Evolutionary conservation across 2,797 vertebrate species (phyloP).

Genomic region (Simalia tracyae): DNA sequence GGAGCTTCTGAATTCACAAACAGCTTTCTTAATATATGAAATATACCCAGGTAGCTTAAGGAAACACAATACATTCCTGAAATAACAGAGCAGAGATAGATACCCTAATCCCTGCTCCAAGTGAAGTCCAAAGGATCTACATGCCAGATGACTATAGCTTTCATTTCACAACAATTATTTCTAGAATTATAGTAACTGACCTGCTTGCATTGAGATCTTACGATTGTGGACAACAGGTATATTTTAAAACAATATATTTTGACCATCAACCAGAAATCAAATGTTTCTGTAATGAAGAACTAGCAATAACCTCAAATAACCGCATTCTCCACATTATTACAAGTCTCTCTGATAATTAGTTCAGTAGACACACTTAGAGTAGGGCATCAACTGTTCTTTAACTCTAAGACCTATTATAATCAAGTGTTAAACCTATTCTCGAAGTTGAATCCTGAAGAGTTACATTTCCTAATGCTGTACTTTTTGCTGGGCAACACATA

Average conservation of each 20-base stretch:
- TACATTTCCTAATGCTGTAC: not conserved
- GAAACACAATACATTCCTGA: not conserved
- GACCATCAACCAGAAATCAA: not conserved
- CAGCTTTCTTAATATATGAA: not conserved
- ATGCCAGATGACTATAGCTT: not conserved
- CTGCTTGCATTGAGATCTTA: not conserved
- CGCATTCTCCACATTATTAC: not conserved
- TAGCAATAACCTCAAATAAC: not conserved
- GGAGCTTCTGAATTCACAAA: not conserved
- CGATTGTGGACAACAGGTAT: not conserved
- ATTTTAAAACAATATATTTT: not conserved
- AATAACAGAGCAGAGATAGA: not conserved
- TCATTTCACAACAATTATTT: not conserved
- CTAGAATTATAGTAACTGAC: not conserved
- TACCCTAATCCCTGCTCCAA: not conserved
- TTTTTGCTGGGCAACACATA: not conserved
- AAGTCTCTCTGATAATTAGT: not conserved
- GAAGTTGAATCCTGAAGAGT: not conserved
- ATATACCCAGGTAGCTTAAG: not conserved
- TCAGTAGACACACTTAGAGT: not conserved
- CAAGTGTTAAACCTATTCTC: not conserved
- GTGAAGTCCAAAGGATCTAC: not conserved
- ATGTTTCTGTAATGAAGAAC: not conserved
- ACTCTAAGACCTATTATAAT: not conserved
- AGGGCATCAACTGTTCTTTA: not conserved